Conservation (phyloP, 2,888 invertebrate genomes). For the Drosophila paramelanica region DNA sequence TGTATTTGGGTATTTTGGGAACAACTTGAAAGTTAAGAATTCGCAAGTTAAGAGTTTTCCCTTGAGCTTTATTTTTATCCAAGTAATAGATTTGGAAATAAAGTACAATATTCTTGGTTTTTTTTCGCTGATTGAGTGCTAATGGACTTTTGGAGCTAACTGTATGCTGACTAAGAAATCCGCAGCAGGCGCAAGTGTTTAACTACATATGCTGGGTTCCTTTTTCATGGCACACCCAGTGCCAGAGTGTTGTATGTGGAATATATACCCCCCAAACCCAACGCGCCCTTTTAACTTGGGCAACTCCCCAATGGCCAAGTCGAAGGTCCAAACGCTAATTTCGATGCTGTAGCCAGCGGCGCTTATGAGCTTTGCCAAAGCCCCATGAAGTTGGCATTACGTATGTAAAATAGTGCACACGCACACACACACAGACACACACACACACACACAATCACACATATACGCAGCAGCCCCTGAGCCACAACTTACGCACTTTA, state of each 20-base stretch:
- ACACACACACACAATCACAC: slow-evolving; percentile 8
- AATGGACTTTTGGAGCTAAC: neutral
- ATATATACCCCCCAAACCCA: neutral
- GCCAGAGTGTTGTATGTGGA: neutral
- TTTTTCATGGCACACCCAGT: neutral
- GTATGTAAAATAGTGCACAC: slow-evolving; percentile 74
- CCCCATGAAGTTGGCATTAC: slow-evolving; percentile 74
- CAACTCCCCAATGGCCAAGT: slow-evolving; percentile 38
- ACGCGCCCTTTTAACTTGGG: slow-evolving; percentile 7
- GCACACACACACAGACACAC: slow-evolving; percentile 24
- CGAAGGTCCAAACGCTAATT: slow-evolving; percentile 69
- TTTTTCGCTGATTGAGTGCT: neutral
- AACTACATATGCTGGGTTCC: slow-evolving; percentile 22
- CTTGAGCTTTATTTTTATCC: no score
- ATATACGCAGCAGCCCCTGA: slow-evolving; percentile 3
- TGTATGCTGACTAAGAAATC: neutral
- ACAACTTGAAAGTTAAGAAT: no score
- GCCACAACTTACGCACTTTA: slow-evolving; percentile 56
- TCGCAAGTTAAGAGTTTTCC: no score
- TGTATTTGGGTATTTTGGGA: neutral
- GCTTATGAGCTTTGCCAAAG: slow-evolving; percentile 71
- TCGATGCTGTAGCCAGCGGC: slow-evolving; percentile 68
- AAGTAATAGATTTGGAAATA: neutral
- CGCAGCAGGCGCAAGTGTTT: slow-evolving; percentile 18
- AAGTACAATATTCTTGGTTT: neutral